These are phyloP conservation scores for Geophilus truncorum DNA, from an alignment of 2,888 invertebrate species.

Conservation along the genomic window DNA sequence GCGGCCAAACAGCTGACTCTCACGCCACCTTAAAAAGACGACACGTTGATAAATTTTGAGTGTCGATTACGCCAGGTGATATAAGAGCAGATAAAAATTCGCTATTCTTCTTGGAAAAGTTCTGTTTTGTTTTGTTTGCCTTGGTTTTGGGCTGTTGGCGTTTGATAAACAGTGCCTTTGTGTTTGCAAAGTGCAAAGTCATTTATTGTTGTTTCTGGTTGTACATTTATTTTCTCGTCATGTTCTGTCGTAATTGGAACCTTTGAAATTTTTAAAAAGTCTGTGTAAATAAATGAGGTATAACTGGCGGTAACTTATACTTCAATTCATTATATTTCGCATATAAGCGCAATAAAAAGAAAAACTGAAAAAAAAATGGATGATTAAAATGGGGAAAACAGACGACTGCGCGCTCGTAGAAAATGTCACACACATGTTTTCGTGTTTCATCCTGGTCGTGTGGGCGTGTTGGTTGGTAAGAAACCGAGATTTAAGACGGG, in stretches of 20 bases:
- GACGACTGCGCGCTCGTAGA: not conserved
- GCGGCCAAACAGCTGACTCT: not conserved
- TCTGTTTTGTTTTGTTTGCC: not conserved
- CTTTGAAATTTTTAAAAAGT: not conserved
- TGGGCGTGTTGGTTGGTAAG: not conserved
- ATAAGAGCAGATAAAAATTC: not conserved
- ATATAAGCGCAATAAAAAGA: not conserved
- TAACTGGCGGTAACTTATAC: not conserved
- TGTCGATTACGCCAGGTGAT: not conserved
- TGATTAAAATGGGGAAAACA: not conserved
- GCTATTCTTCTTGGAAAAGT: constrained; percentile 1
- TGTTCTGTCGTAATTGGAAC: not conserved
- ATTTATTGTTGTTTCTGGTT: not conserved
- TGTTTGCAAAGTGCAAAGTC: constrained; percentile 13
- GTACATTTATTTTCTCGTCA: not conserved
- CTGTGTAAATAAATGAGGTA: not conserved
- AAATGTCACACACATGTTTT: not conserved
- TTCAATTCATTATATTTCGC: not conserved
- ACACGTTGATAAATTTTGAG: not conserved
- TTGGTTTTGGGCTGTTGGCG: not conserved
- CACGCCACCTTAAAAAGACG: not conserved
- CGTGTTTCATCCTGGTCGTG: not conserved
- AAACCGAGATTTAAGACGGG: not conserved
- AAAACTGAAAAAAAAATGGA: not conserved
- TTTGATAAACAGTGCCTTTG: not conserved